phyloP scores from a whole-genome alignment of 1,140 invertebrate species.

The Saccostrea cuccullata region DNA sequence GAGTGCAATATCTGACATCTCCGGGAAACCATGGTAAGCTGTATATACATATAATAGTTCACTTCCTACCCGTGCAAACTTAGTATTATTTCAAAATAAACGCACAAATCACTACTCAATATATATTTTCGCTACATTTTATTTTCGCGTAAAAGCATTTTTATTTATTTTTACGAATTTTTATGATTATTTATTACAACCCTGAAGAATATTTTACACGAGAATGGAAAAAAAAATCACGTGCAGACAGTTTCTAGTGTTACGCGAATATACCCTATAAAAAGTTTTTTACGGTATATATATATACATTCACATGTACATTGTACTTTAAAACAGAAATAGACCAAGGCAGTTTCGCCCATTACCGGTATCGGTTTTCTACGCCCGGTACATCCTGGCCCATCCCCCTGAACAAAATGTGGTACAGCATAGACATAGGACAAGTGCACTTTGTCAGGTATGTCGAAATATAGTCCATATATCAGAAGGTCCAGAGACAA shows the following conservation, averaged over 20 bases:
- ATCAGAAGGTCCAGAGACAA: too few species aligned
- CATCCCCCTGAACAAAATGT: conserved; percentile 72
- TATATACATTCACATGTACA: not conserved
- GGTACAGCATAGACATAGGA: conserved; percentile 86
- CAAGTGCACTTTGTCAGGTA: conserved; percentile 85
- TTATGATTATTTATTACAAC: too few species aligned
- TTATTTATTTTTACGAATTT: too few species aligned
- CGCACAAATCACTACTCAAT: too few species aligned
- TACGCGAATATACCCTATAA: not conserved
- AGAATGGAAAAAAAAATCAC: too few species aligned
- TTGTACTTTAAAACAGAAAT: conserved; percentile 58
- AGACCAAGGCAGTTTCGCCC: conserved; percentile 66
- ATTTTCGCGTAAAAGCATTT: too few species aligned
- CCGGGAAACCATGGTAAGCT: conserved; percentile 78
- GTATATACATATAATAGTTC: too few species aligned
- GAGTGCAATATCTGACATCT: conserved; percentile 77
- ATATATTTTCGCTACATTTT: too few species aligned
- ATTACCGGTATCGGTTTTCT: conserved; percentile 69
- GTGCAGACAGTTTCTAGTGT: too few species aligned
- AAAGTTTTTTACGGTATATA: not conserved
- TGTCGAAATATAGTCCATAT: not conserved
- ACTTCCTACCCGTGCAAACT: too few species aligned
- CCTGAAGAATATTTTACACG: too few species aligned
- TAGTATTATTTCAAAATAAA: too few species aligned
- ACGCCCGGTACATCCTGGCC: conserved; percentile 73